Percentiles rank a stretch among this genome's conserved stretches.
Evolutionary conservation across 2,113 vertebrate genomes (phyloP).

Genomic region (Planiliza haematocheilus): DNA sequence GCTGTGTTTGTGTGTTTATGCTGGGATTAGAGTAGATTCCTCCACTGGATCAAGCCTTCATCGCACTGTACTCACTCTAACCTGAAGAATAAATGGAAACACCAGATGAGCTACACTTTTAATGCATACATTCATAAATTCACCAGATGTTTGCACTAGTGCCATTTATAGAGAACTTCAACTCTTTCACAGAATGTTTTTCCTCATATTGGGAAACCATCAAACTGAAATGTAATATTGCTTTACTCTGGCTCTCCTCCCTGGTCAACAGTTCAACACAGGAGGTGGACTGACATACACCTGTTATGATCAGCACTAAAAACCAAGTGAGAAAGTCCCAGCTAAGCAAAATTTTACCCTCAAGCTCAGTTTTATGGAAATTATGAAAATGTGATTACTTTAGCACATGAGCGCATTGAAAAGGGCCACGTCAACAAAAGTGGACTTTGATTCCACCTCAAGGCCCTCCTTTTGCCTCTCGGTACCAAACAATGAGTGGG

Average conservation of each 20-base stretch:
- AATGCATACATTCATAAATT: conserved; percentile 59
- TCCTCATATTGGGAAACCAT: conserved; percentile 58
- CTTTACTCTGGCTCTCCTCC: conserved; percentile 45
- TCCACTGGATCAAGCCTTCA: conserved; percentile 41
- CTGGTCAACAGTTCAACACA: conserved; percentile 48
- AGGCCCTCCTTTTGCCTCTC: conserved; percentile 41
- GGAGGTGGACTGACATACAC: conserved; percentile 46
- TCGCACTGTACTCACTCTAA: conserved; percentile 7
- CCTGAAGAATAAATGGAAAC: conserved; percentile 49
- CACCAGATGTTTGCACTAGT: conserved; percentile 64
- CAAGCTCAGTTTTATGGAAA: conserved; percentile 42
- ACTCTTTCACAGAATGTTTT: conserved; percentile 37
- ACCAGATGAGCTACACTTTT: conserved; percentile 56
- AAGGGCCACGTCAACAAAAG: conserved; percentile 33
- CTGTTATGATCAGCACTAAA: conserved; percentile 48
- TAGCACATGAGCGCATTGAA: conserved; percentile 46
- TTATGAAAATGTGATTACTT: conserved; percentile 39
- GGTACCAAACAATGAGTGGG: conserved; percentile 12
- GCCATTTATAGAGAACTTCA: conserved; percentile 37
- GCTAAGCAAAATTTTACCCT: conserved; percentile 35
- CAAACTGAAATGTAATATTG: conserved; percentile 64
- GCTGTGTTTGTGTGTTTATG: conserved; percentile 49
- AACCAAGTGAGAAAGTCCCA: conserved; percentile 30
- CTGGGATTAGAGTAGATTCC: conserved; percentile 39
- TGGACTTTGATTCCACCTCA: conserved; percentile 20